Evolutionary conservation across 2,113 vertebrate genomes (phyloP).

Genomic region (Corvus cornix): DNA sequence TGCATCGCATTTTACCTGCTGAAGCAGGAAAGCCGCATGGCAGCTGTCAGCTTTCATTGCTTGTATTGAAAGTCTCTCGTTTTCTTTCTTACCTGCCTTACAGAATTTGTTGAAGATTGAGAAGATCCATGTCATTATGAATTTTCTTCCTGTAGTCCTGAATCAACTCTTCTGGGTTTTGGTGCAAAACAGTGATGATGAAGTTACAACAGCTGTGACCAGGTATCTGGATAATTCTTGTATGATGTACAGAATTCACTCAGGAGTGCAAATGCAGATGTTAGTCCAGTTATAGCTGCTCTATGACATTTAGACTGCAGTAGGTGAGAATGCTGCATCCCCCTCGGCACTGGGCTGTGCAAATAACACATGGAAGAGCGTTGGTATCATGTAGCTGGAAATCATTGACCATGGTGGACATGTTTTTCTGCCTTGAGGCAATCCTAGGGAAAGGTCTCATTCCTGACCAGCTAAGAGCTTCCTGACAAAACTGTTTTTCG

Average conservation of each 20-base stretch:
- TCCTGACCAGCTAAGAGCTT: background rate
- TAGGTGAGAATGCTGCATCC: background rate
- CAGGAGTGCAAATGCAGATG: background rate
- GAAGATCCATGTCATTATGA: constrained; percentile 91
- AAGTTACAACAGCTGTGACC: constrained; percentile 85
- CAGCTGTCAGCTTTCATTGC: background rate
- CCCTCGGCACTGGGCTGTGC: background rate
- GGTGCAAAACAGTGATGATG: constrained; percentile 88
- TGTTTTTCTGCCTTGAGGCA: background rate
- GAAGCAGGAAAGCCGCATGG: background rate
- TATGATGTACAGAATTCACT: background rate
- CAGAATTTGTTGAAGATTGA: constrained; percentile 94
- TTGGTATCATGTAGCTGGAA: background rate
- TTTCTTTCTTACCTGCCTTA: background rate
- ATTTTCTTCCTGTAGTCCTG: constrained; percentile 94
- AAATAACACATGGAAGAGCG: background rate
- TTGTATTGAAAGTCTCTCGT: background rate
- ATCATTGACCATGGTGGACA: rapidly evolving
- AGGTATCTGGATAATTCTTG: constrained; percentile 77
- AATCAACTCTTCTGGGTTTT: constrained; percentile 96
- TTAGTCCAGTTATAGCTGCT: background rate
- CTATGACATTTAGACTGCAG: background rate
- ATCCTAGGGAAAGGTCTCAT: background rate
- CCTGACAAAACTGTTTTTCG: background rate
- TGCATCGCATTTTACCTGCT: background rate